Evolutionary conservation across 1,140 invertebrate genomes (phyloP).

Genomic region (Campoletis sonorensis): DNA sequence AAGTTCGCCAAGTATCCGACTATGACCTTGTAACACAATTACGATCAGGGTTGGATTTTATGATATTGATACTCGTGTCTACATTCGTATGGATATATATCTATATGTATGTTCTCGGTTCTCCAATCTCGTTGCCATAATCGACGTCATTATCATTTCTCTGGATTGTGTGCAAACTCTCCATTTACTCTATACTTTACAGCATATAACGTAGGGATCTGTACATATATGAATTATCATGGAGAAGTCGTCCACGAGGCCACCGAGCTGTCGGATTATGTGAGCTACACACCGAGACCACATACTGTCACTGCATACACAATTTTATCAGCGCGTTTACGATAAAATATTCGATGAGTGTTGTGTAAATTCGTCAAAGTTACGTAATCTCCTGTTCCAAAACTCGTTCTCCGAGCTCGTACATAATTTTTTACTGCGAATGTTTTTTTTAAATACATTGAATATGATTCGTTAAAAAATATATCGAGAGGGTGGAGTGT

Average conservation of each 20-base stretch:
- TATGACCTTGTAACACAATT: no score
- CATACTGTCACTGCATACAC: not conserved
- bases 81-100: no score
- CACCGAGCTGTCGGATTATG: not conserved
- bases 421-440: not conserved
- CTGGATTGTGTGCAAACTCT: no score
- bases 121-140: no score
- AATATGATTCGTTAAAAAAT: not conserved
- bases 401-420: no score
- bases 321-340: not conserved
- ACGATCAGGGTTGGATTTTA: no score
- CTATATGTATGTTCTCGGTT: no score
- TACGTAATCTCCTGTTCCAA: not conserved
- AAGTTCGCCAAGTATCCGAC: no score
- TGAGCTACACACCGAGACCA: not conserved
- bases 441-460: not conserved
- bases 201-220: no score
- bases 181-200: no score
- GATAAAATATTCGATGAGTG: slow-evolving; percentile 3
- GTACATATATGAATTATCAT: not conserved
- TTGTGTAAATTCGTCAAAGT: not conserved
- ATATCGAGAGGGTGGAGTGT: not conserved
- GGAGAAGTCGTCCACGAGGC: not conserved
- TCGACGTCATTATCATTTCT: no score
- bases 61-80: no score